Base-by-base conservation (phyloP, 2,888 invertebrate genomes). In the Synanthedon andrenaeformis region DNA sequence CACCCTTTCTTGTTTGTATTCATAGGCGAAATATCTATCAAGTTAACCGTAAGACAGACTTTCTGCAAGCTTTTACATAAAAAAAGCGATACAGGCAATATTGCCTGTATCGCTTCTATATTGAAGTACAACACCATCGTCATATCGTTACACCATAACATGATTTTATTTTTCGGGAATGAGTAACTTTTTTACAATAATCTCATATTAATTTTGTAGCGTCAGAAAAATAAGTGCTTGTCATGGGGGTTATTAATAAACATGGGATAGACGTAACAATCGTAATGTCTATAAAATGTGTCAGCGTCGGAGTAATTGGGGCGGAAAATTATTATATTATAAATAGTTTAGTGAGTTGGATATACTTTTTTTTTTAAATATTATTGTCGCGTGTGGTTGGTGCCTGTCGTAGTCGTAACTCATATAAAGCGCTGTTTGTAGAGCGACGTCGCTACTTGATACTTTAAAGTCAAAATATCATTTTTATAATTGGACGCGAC, bases 321-420 rank as follows among this genome's bases (percentile, higher is more conserved):
- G 74, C 77, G 69, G 74, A 76, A 79, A 85, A 82, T 84, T 84
- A 86, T 86, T 82, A 83, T 83, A 79, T 76, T 83, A 82, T 83
- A 85, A 85, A 85, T 86, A 86, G 86, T 85, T 84, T 83, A 80
- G 74, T 76, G 65, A 56, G 76, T 23, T 74, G 71, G 70, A 70
- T 72, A 77, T 83, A 76, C 5, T 5, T 23, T 23, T 23, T 82
- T 84, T 83, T 83, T 35, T 10, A n/a, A n/a, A 35, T 80, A 82
- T 79, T 72, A 67, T 67, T 77, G 80, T 79, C 78, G 68, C 72
- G 69, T 68, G 73, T 35, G 35, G 35, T 35, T 35, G 69, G 72
- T 75, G 72, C 82, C 79, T 76, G 74, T 79, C 68, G 63, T 75
- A 74, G 67, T 64, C 74, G 70, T 86, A 79, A 84, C 67, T 87